These are phyloP conservation scores for Melipona quadrifasciata DNA, from an alignment of 1,140 invertebrate genomes.

Conservation along the genomic window DNA sequence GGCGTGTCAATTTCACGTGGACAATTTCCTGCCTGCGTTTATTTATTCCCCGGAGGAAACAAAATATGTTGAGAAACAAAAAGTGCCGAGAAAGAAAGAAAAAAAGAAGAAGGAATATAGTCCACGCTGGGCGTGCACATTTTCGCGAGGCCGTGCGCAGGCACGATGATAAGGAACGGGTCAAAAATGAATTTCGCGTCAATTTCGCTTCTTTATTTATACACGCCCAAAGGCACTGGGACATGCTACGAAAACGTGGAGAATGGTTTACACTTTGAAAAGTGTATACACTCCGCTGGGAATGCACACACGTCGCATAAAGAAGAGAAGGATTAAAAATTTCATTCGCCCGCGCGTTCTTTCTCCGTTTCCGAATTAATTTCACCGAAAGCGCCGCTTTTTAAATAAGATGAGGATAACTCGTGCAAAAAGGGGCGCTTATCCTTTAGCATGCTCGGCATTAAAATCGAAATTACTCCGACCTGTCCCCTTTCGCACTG, in stretches of 20 bases:
- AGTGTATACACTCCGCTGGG: background rate
- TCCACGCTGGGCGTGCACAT: background rate
- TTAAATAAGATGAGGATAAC: background rate
- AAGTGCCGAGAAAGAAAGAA: background rate
- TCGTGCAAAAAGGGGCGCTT: background rate
- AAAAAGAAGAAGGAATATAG: background rate
- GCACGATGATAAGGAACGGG: background rate
- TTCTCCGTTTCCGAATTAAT: background rate
- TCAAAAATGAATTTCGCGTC: background rate
- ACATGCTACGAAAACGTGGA: background rate
- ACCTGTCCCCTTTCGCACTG: background rate
- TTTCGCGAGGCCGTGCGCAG: background rate
- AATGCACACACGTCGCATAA: background rate
- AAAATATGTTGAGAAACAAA: background rate
- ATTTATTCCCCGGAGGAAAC: background rate
- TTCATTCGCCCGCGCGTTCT: background rate
- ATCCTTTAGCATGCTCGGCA: background rate
- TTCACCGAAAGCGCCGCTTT: background rate
- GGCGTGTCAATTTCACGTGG: background rate
- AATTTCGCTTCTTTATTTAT: constrained; percentile 14
- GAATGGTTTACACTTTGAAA: background rate
- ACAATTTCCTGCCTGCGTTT: background rate
- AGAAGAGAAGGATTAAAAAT: background rate
- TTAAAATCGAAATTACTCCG: background rate
- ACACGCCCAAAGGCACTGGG: background rate